Evolutionary conservation across 2,113 vertebrate genomes (phyloP).

Genomic region (Rhynchomys soricoides): DNA sequence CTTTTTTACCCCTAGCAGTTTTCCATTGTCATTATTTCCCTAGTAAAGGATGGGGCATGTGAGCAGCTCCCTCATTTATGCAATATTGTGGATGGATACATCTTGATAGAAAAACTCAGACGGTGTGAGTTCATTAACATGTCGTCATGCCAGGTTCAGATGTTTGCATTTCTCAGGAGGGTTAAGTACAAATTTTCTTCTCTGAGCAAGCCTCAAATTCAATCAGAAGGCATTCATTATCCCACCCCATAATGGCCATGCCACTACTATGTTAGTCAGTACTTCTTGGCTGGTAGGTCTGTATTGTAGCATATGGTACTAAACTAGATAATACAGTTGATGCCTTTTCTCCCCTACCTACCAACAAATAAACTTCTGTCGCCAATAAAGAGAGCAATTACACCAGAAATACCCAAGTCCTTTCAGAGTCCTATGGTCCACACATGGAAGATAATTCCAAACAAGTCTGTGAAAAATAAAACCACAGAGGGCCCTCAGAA

Average conservation of each 20-base stretch:
- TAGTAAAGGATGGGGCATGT: neutral
- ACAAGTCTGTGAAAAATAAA: neutral
- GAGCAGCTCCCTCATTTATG: neutral
- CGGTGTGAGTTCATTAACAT: too few relatives aligned
- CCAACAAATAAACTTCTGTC: too few relatives aligned
- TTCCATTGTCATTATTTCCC: neutral
- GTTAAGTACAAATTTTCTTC: too few relatives aligned
- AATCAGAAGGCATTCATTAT: neutral
- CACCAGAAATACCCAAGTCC: neutral
- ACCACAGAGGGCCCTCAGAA: neutral
- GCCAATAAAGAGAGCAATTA: neutral
- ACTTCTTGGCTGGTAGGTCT: neutral
- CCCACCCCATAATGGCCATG: neutral
- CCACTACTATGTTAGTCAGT: fast-evolving
- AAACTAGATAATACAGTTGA: neutral
- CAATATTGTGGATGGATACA: neutral
- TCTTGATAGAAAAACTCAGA: neutral
- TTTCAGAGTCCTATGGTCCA: neutral
- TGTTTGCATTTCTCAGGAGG: neutral
- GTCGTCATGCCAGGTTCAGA: neutral
- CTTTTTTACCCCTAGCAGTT: neutral
- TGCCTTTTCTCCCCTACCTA: neutral
- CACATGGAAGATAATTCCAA: neutral
- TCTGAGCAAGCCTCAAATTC: neutral
- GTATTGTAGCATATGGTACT: neutral